Evolutionary conservation across 2,797 vertebrate genomes (phyloP).

Genomic region (Hemitrygon akajei): DNA sequence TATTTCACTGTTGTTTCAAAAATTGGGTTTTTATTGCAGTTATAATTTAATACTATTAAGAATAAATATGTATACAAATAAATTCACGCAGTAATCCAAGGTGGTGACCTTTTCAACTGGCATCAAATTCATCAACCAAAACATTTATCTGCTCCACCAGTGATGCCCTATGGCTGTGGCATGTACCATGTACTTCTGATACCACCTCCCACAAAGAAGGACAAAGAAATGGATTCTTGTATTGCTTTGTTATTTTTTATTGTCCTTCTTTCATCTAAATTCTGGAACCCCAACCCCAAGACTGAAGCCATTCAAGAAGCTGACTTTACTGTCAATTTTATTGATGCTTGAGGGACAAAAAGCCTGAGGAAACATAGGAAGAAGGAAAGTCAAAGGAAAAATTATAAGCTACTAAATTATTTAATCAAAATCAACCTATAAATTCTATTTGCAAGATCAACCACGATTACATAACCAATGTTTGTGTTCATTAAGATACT

Average conservation of each 20-base stretch:
- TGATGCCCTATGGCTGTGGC: too few relatives aligned
- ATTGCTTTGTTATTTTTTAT: too few relatives aligned
- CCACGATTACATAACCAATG: neutral
- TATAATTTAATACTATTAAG: neutral
- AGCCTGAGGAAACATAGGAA: neutral
- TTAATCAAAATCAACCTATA: neutral
- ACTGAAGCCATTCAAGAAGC: too few relatives aligned
- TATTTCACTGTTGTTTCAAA: neutral
- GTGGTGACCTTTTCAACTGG: too few relatives aligned
- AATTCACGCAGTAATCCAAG: neutral
- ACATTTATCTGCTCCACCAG: too few relatives aligned
- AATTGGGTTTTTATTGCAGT: neutral
- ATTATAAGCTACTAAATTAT: neutral
- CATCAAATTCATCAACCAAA: too few relatives aligned
- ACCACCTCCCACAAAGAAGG: too few relatives aligned
- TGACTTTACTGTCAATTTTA: too few relatives aligned
- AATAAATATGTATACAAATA: neutral
- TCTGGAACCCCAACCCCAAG: too few relatives aligned
- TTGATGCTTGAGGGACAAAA: neutral
- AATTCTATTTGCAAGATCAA: neutral
- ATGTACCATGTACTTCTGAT: too few relatives aligned
- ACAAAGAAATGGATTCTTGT: too few relatives aligned
- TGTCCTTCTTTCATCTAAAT: too few relatives aligned
- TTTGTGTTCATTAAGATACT: neutral
- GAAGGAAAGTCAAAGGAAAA: neutral